A percentile compares a stretch with the other conserved stretches of the same genome.
These are phyloP conservation scores for Tragelaphus strepsiceros DNA, from an alignment of 2,113 vertebrate species.

Conservation along the genomic window DNA sequence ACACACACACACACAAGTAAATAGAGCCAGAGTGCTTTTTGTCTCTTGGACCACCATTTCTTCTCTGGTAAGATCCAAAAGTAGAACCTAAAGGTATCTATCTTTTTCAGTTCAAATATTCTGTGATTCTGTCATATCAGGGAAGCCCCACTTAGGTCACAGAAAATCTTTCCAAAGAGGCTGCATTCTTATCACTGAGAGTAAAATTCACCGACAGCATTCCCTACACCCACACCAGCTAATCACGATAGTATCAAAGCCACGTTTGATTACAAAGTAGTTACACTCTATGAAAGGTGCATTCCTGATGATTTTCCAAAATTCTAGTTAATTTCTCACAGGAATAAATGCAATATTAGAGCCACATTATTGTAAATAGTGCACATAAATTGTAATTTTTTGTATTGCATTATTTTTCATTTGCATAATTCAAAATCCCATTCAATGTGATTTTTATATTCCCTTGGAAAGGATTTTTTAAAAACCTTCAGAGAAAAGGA, in stretches of 20 bases:
- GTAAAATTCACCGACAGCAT: background rate
- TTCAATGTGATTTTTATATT: background rate
- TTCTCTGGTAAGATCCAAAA: background rate
- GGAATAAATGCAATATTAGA: background rate
- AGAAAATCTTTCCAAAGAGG: background rate
- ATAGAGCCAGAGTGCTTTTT: background rate
- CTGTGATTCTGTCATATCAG: background rate
- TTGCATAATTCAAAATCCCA: background rate
- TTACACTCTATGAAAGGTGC: background rate
- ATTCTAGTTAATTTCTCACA: background rate
- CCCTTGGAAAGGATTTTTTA: background rate
- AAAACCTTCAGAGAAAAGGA: background rate
- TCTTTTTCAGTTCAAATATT: background rate
- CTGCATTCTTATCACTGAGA: background rate
- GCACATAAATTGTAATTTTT: background rate
- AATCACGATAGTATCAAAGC: background rate
- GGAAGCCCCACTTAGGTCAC: background rate
- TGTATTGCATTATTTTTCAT: background rate
- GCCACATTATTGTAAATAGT: background rate
- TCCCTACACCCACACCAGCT: background rate
- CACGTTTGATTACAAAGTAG: background rate
- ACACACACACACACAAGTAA: background rate
- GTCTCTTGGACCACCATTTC: background rate
- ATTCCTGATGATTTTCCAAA: background rate
- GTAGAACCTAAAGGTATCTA: background rate